A percentile compares a stretch with the other conserved stretches of the same genome.
Evolutionary conservation across 2,888 invertebrate species (phyloP).

Genomic region (Epinotia bilunana): DNA sequence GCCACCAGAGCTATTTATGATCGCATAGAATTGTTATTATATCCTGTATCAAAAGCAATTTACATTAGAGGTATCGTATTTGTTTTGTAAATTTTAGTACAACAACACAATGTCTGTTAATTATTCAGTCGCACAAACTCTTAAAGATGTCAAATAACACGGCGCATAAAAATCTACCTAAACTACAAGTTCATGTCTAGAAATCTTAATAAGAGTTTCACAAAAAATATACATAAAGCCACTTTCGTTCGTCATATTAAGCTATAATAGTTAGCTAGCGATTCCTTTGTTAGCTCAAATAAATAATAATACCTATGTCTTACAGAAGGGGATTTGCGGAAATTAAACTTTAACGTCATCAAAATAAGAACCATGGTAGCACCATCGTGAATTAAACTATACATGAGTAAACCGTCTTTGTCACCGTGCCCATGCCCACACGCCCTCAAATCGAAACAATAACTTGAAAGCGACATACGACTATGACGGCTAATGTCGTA

Average conservation of each 20-base stretch:
- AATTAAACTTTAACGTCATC: neutral
- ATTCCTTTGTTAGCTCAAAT: conserved; percentile 14
- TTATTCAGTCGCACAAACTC: too few species aligned
- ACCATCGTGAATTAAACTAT: conserved; percentile 2
- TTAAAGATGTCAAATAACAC: too few species aligned
- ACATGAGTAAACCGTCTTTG: conserved; percentile 33
- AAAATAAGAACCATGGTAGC: conserved; percentile 4
- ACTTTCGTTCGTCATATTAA: conserved; percentile 4
- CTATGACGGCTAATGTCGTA: conserved; percentile 37
- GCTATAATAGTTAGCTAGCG: neutral
- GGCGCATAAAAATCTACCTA: neutral
- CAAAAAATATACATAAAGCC: neutral
- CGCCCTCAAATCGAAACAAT: conserved; percentile 36
- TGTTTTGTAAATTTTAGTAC: too few species aligned
- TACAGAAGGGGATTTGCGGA: neutral
- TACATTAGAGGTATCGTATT: too few species aligned
- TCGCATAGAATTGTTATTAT: too few species aligned
- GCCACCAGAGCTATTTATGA: too few species aligned
- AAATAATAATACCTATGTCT: neutral
- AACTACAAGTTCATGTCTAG: too few species aligned
- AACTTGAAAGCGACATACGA: conserved; percentile 34
- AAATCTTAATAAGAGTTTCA: neutral
- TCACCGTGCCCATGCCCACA: conserved; percentile 21
- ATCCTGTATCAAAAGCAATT: too few species aligned
- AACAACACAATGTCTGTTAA: too few species aligned